Evolutionary conservation across 1,140 invertebrate species (phyloP), one percentile per base, ranked within the genome.

Genomic region (Daktulosphaira vitifoliae): DNA sequence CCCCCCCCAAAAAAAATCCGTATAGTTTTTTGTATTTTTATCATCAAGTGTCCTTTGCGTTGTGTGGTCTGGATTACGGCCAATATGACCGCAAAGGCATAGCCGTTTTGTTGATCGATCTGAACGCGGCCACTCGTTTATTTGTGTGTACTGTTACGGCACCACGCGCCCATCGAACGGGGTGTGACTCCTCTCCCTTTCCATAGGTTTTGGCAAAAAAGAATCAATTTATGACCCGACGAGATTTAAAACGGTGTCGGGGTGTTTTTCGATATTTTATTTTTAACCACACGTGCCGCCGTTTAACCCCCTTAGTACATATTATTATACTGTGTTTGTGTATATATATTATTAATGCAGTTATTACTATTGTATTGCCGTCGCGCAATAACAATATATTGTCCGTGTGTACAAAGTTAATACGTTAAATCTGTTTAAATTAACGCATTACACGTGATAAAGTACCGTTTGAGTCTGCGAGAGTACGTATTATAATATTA

Each of bases 221-320:
- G 53, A 56, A 56, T 56, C 53, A 56, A 56, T 56, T 56, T 44
- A 44, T 26, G 53, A 56, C 39, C 53, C 18, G 37, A 18, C 39
- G 53, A 56, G 53, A 44, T 56, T 56, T 71, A 73, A 72, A 72
- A 71, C 73, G 71, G 20, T 22, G 5, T n/a, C 20, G 20, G 16
- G 71, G 13, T 48, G 52, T 33, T 44, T 68, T 49, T 22, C 69
- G 26, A 50, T 37, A 38, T 51, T 67, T 29, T 67, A 51, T 46
- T 51, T 29, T 16, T 33, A 9, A 11, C 20, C n/a, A 11, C 49
- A 23, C 49, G 25, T 16, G 25, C 49, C 16, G 7, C 5, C 49
- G 20, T 23, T 25, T 13, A 13, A 23, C 22, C 49, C 49, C 20
- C 5, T 18, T 4, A 4, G 20, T 51, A 23, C 25, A 26, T 8